Evolutionary conservation across 2,888 invertebrate genomes (phyloP), one percentile per base, ranked within the genome.

Genomic region (Drepana falcataria): DNA sequence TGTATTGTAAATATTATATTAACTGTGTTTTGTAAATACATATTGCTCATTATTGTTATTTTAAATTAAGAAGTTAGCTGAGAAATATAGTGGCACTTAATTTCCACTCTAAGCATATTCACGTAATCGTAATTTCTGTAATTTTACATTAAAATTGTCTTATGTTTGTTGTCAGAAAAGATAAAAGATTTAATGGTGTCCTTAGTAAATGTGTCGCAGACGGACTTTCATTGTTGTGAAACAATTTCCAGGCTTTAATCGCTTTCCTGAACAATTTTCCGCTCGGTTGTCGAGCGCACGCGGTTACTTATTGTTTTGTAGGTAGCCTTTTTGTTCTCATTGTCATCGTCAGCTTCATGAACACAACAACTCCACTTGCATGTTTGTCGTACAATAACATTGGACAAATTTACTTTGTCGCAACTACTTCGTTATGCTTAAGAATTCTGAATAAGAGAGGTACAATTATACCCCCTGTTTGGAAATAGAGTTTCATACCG

Each of bases 201-300:
- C 71, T 73, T 67, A 70, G 66, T 63, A 68, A 74, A 69, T 66
- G 71, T 71, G 69, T 71, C 66, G 66, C 64, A 66, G 66, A 62
- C 65, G 65, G 66, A 69, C 68, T 65, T 57, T 68, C 68, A 79
- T 75, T 79, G 79, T 81, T 81, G 68, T 72, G 68, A 74, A 77
- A 81, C 80, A 82, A 80, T 81, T 80, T 81, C 64, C 75, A 71
- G 71, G 71, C 68, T 75, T 74, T 79, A 79, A 80, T 80, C 77
- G 81, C 69, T 75, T 77, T 71, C 74, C 65, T 71, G 75, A 74
- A 73, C 78, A 78, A 77, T 79, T 80, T 79, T 64, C 75, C 67
- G 71, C 65, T 66, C 68, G 70, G 66, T 70, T 77, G 79, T 81
- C 77, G 69, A 65, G 66, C 63, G 73, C 79, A 81, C 69, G 66